These are phyloP conservation scores for Phocoena phocoena DNA, from an alignment of 2,113 vertebrate genomes.

Conservation along the genomic window DNA sequence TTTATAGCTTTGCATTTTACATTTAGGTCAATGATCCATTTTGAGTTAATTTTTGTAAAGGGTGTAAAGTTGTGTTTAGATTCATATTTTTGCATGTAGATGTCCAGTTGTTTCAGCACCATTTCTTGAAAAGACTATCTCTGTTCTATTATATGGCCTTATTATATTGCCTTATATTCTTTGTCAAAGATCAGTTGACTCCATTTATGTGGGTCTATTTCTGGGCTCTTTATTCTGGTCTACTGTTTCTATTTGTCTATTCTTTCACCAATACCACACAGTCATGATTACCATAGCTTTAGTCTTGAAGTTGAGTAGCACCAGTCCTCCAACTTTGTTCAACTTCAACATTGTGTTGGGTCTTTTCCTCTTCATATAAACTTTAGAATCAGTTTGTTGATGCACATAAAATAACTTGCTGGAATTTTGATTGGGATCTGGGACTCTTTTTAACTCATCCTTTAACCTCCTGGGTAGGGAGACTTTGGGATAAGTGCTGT, in stretches of 20 bases:
- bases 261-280: not conserved
- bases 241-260: not conserved
- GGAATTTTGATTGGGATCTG: not conserved
- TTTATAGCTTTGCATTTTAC: not conserved
- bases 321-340: not conserved
- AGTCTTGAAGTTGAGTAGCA: not conserved
- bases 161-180: not conserved
- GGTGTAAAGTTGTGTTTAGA: not conserved
- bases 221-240: not conserved
- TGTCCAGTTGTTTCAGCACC: not conserved
- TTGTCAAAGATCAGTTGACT: not conserved
- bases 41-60: not conserved
- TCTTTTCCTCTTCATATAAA: not conserved
- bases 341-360: not conserved
- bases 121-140: not conserved
- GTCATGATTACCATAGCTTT: not conserved
- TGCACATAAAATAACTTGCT: not conserved
- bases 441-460: not conserved
- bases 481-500: not conserved
- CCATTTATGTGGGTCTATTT: not conserved
- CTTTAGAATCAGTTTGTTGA: not conserved
- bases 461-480: not conserved
- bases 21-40: not conserved
- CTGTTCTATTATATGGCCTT: not conserved
- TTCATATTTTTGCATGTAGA: not conserved